Percentiles rank a stretch among this genome's conserved stretches.
Conservation (phyloP, 35 echinoderm and acorn worm genomes). For the Acanthaster planci region DNA sequence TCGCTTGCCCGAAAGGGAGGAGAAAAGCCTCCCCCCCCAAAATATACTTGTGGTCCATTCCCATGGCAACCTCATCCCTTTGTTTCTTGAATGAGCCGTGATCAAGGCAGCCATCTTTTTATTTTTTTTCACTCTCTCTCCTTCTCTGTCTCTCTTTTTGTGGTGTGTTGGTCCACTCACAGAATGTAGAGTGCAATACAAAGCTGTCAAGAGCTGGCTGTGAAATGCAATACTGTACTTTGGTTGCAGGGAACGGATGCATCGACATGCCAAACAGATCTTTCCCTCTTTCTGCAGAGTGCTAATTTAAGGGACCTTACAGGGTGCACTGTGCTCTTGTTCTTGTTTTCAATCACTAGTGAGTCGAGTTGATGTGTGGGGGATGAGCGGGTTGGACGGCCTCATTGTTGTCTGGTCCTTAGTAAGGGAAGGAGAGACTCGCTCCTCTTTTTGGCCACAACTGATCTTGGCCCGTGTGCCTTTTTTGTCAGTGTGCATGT, state of each 20-base stretch:
- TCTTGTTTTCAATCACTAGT: too few relatives aligned
- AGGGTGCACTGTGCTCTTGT: neutral
- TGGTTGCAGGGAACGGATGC: conserved; percentile 1
- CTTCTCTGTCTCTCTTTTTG: too few relatives aligned
- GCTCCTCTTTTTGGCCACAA: too few relatives aligned
- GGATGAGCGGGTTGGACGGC: neutral
- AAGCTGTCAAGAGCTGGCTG: neutral
- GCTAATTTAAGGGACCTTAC: neutral
- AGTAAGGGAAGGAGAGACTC: too few relatives aligned
- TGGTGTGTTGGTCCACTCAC: neutral
- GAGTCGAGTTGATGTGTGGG: neutral
- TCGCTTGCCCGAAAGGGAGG: neutral
- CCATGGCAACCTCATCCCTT: conserved; percentile 21
- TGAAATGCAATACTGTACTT: conserved; percentile 25
- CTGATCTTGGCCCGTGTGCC: too few relatives aligned
- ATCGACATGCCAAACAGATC: neutral
- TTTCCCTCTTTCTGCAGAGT: conserved; percentile 3
- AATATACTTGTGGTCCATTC: conserved; percentile 13
- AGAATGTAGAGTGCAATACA: neutral
- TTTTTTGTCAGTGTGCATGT: too few relatives aligned
- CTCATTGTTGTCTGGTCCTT: too few relatives aligned
- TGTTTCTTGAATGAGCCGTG: conserved; percentile 26
- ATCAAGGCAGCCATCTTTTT: neutral
- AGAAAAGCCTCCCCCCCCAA: neutral
- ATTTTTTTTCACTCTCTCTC: too few relatives aligned